Evolutionary conservation across 92 coral and sea anemone genomes (phyloP).

Genomic region (Isaurus tuberculatus): DNA sequence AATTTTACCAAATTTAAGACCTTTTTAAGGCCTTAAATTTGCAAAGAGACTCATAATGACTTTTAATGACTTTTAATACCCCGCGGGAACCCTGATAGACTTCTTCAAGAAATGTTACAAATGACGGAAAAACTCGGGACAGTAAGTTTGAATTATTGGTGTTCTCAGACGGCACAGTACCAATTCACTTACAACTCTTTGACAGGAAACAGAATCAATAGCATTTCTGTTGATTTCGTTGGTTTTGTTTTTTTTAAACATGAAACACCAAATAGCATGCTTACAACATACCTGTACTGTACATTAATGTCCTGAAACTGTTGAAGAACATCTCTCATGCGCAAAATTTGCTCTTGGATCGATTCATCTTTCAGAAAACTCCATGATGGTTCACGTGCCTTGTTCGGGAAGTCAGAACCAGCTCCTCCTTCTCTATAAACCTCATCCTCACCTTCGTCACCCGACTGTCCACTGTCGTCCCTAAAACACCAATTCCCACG

Average conservation of each 20-base stretch:
- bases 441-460: neutral
- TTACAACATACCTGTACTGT: constrained; percentile 59
- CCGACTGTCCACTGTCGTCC: neutral
- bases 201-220: no score
- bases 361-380: constrained; percentile 38
- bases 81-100: no score
- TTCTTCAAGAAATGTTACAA: no score
- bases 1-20: no score
- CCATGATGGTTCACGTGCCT: neutral
- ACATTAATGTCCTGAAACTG: constrained; percentile 74
- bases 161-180: no score
- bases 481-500: neutral
- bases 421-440: constrained; percentile 13
- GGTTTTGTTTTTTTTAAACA: neutral
- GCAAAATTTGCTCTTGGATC: constrained; percentile 67
- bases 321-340: constrained; percentile 74
- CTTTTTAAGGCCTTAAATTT: no score
- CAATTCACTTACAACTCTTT: no score
- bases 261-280: neutral
- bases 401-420: neutral
- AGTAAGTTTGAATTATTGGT: no score
- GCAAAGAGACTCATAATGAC: no score
- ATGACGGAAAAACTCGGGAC: no score
- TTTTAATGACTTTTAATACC: no score
- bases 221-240: no score